Evolutionary conservation across 2,113 vertebrate genomes (phyloP), one percentile per base, ranked within the genome.

Genomic region (Lophius piscatorius): DNA sequence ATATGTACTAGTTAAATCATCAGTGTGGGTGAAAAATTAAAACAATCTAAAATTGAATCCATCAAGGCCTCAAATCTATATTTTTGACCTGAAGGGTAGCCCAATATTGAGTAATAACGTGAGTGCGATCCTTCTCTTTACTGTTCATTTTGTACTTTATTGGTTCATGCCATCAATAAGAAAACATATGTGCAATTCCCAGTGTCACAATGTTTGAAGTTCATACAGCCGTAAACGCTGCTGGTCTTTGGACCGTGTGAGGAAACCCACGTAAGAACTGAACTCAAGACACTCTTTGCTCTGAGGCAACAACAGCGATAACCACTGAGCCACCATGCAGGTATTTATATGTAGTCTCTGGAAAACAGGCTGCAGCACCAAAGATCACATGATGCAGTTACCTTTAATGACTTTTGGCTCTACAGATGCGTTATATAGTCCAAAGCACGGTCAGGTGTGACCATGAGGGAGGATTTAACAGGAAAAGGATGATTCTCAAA

Each of bases 271-370:
- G 21, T 20, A 4, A n/a, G 21, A 18, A 31, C 11, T 31, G 29
- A 31, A 31, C 29, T 31, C 29, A 28, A n/a, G 6, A n/a, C 16
- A 9, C 6, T 58, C 12, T 34, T 34, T 50, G 12, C 16, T 26
- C 18, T 35, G 48, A 55, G 29, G 41, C 14, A 8, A 5, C 14
- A 8, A 5, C 4, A 10, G 16, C 18, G 55, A 54, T n/a, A 55
- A 48, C 55, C 49, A 21, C 23, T 2, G 26, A 65, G 31, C 6
- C 20, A 7, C 40, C 18, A n/a, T n/a, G n/a, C n/a, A 26, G 16
- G 16, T 52, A 33, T 64, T 51, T 24, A n/a, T 46, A 39, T 59
- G 46, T 58, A 40, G n/a, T 59, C 16, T 20, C n/a, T n/a, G n/a
- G 20, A 26, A 5, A 44, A 14, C 41, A 47, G 11, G 31, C n/a